phyloP scores from a whole-genome alignment of 2,797 vertebrate genomes.

The Periophthalmus magnuspinnatus region DNA sequence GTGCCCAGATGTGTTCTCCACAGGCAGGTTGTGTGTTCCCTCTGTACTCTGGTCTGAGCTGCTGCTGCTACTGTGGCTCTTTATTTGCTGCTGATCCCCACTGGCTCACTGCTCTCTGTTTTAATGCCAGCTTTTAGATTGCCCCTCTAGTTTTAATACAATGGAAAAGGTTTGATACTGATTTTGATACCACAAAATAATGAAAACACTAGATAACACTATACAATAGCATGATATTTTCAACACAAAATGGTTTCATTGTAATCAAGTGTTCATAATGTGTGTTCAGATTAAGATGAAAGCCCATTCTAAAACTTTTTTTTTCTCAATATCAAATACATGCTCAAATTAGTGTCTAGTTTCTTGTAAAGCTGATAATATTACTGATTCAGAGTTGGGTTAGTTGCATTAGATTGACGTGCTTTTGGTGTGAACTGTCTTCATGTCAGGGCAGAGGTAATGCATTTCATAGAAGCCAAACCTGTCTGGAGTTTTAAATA shows the following conservation, averaged over 20 bases:
- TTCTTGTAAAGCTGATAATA: no score
- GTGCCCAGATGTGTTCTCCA: constrained; percentile 36
- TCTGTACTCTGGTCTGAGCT: constrained; percentile 25
- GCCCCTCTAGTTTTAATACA: not conserved
- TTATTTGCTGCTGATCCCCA: constrained; percentile 49
- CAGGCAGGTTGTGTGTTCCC: constrained; percentile 20
- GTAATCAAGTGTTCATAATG: no score
- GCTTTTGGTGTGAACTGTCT: not conserved
- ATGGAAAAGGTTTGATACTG: not conserved
- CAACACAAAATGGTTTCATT: no score
- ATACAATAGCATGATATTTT: no score
- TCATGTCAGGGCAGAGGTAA: constrained; percentile 2
- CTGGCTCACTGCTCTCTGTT: constrained; percentile 44
- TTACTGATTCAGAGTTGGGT: no score
- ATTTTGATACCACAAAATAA: not conserved
- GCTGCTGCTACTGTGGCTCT: constrained; percentile 36
- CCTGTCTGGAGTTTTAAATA: constrained; percentile 31
- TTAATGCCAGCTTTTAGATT: constrained; percentile 40
- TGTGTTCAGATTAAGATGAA: no score
- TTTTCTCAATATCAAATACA: no score
- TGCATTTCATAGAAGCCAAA: constrained; percentile 9
- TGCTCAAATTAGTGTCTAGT: no score
- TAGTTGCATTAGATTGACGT: not conserved
- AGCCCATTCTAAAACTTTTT: no score
- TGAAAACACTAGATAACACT: not conserved